phyloP scores from a whole-genome alignment of 1,140 invertebrate genomes.

The Tetramorium simillimum region DNA sequence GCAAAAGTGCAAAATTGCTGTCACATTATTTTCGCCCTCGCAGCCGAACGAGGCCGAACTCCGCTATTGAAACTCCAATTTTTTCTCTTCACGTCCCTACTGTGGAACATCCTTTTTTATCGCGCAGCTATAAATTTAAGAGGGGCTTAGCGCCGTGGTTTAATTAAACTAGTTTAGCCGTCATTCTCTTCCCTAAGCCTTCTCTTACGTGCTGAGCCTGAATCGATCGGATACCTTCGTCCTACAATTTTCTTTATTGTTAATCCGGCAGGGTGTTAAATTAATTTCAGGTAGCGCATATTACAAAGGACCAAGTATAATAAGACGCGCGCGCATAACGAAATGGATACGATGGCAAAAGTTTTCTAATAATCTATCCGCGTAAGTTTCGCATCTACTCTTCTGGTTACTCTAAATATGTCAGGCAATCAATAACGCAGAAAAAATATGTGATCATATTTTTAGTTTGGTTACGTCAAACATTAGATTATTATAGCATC shows the following conservation, averaged over 20 bases:
- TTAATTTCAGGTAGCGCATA: conserved; percentile 55
- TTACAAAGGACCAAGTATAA: conserved; percentile 6
- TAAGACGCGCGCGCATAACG: neutral
- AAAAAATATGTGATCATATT: conserved; percentile 32
- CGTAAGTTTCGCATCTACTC: neutral
- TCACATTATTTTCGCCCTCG: conserved; percentile 66
- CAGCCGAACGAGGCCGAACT: conserved; percentile 41
- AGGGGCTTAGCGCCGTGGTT: conserved; percentile 74
- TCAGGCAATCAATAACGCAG: neutral
- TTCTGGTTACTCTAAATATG: neutral
- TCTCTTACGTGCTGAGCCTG: conserved; percentile 23
- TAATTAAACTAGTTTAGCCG: conserved; percentile 79
- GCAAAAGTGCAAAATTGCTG: conserved; percentile 24
- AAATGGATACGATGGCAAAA: neutral
- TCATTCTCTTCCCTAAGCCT: conserved; percentile 64
- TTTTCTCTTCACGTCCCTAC: conserved; percentile 12
- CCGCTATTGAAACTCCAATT: conserved; percentile 69
- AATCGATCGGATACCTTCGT: conserved; percentile 59
- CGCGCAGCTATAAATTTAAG: conserved; percentile 75
- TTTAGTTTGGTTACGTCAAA: neutral
- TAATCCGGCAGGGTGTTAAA: conserved; percentile 41
- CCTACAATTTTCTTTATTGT: conserved; percentile 54
- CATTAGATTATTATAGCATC: conserved; percentile 18
- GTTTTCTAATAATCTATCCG: conserved; percentile 45
- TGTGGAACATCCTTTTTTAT: conserved; percentile 70